Evolutionary conservation across 2,888 invertebrate genomes (phyloP), one percentile per base, ranked within the genome.

Genomic region (Ornithoptera alexandrae): DNA sequence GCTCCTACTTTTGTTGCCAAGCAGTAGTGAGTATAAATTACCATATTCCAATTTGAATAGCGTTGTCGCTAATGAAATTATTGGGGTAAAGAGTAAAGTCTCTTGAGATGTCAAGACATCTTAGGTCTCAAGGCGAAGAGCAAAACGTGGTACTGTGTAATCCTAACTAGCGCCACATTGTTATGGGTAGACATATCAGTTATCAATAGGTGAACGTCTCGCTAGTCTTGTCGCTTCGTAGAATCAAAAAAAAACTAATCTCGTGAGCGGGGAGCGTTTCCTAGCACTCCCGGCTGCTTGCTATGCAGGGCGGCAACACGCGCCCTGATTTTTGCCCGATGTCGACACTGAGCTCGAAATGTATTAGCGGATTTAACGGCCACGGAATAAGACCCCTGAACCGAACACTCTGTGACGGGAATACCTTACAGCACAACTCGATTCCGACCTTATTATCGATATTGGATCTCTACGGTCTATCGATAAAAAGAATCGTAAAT

Each of bases 321-420:
- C 77, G 85, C 84, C 85, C 88, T 90, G 92, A 92, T 93, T 93
- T 92, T 91, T 89, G 86, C 82, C 81, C 84, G 83, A 84, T 84
- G 89, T 88, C 90, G 88, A 84, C 91, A 86, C 82, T 79, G 81
- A 81, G 81, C 81, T 82, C 81, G 85, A 90, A 90, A 92, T 90
- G 88, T 91, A 90, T 90, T 91, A 90, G 89, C 86, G 79, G 86
- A 83, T 87, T 89, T 89, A 87, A 86, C 87, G 86, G 84, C 84
- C 83, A 83, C 86, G 79, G 83, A 88, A 87, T 88, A 84, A 82
- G 79, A 82, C 81, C 83, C 79, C 80, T 76, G 78, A 81, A 84
- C 84, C 81, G 79, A 79, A 78, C 71, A 77, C 74, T 81, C 77
- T 88, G 88, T 86, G 89, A 83, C 77, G 76, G 69, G 89, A 89